These are phyloP conservation scores for Chondrosia reniformis DNA, from an alignment of 37 sponge, comb jelly and placozoan species.

Conservation along the genomic window DNA sequence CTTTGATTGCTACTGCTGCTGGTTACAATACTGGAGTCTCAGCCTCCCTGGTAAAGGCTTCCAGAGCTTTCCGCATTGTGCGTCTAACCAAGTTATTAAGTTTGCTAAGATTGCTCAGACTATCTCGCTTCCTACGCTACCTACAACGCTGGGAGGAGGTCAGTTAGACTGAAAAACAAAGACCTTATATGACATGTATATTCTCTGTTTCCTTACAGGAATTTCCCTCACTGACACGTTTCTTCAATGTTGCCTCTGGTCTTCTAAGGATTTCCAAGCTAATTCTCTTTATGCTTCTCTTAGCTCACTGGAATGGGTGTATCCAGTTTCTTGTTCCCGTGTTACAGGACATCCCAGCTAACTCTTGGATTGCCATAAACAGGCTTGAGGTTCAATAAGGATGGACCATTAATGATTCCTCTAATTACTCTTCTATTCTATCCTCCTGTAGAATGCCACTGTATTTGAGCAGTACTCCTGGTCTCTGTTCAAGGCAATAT, in stretches of 20 bases:
- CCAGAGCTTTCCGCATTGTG: slow-evolving; percentile 37
- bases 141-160: slow-evolving; percentile 52
- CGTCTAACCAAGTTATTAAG: slow-evolving; percentile 45
- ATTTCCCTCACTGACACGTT: slow-evolving; percentile 7
- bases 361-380: slow-evolving; percentile 61
- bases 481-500: slow-evolving; percentile 68
- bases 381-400: slow-evolving; percentile 24
- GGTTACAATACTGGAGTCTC: slow-evolving; percentile 5
- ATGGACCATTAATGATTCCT: too few relatives aligned
- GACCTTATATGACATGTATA: background rate
- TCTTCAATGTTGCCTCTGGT: slow-evolving; percentile 24
- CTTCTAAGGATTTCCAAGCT: slow-evolving; percentile 41
- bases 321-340: slow-evolving; percentile 54
- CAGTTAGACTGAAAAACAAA: background rate
- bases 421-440: background rate
- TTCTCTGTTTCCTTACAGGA: background rate
- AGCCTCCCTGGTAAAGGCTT: slow-evolving; percentile 37
- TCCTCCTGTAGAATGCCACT: slow-evolving; percentile 23
- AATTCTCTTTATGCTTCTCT: slow-evolving; percentile 41
- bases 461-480: slow-evolving; percentile 48
- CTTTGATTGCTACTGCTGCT: background rate
- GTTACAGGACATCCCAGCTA: slow-evolving; percentile 41
- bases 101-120: slow-evolving; percentile 30
- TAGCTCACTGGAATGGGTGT: slow-evolving; percentile 62
- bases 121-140: slow-evolving; percentile 37